Evolutionary conservation across 2,113 vertebrate species (phyloP).

Genomic region (Pao palembangensis): DNA sequence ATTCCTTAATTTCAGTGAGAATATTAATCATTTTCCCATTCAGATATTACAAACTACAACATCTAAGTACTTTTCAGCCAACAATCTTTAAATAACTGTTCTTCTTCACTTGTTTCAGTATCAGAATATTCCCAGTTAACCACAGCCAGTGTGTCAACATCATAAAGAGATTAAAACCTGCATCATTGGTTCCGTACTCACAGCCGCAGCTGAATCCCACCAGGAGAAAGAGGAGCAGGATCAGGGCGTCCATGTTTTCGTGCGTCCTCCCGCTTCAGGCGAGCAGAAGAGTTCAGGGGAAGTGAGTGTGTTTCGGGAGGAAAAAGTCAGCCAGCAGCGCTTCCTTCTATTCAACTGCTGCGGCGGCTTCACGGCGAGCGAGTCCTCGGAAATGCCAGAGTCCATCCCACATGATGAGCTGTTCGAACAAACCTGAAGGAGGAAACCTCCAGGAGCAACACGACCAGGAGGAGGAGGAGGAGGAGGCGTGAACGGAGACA

Average conservation of each 20-base stretch:
- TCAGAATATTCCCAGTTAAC: neutral
- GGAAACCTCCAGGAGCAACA: neutral
- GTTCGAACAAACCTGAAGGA: slow-evolving; percentile 24
- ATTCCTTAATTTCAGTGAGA: too few relatives aligned
- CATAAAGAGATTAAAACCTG: too few relatives aligned
- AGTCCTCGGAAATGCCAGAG: slow-evolving; percentile 72
- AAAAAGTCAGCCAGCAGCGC: slow-evolving; percentile 82
- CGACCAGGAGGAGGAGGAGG: neutral
- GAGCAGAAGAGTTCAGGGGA: slow-evolving; percentile 81
- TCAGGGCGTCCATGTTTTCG: slow-evolving; percentile 78
- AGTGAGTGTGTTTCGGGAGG: slow-evolving; percentile 81
- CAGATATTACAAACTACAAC: too few relatives aligned
- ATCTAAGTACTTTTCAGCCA: too few relatives aligned
- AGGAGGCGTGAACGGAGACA: neutral
- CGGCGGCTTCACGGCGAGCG: slow-evolving; percentile 74
- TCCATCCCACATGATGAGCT: slow-evolving; percentile 40
- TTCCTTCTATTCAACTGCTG: slow-evolving; percentile 94
- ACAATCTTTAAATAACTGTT: too few relatives aligned
- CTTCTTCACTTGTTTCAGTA: too few relatives aligned
- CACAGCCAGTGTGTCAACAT: neutral
- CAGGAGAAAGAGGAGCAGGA: slow-evolving; percentile 73
- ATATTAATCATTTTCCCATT: too few relatives aligned
- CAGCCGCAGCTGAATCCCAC: slow-evolving; percentile 60
- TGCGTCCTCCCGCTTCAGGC: slow-evolving; percentile 73
- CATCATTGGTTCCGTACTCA: slow-evolving; percentile 50